These are phyloP conservation scores for Asteroscopus sphinx DNA, from an alignment of 2,888 invertebrate genomes.

Conservation along the genomic window DNA sequence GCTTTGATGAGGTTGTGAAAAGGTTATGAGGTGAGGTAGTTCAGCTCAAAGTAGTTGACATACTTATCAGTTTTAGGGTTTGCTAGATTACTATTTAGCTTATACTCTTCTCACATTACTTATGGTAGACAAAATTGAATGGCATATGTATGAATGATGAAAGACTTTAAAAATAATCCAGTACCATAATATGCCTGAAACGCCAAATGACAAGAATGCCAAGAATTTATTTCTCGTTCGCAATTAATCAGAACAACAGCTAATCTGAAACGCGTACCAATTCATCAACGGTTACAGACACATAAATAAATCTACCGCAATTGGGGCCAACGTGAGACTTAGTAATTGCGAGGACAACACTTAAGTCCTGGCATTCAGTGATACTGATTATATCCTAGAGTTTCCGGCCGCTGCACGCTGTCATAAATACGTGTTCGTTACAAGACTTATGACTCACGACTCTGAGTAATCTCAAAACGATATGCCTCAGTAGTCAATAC, in stretches of 20 bases:
- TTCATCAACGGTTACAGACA: constrained; percentile 41
- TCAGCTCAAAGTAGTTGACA: constrained; percentile 24
- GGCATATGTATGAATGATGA: neutral
- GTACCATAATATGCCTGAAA: neutral
- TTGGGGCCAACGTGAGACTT: constrained; percentile 49
- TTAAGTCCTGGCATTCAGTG: constrained; percentile 47
- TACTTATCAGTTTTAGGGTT: constrained; percentile 28
- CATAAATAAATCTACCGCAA: constrained; percentile 51
- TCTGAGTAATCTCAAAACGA: constrained; percentile 70
- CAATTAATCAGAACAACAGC: constrained; percentile 29
- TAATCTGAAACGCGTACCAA: constrained; percentile 45
- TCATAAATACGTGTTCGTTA: constrained; percentile 70
- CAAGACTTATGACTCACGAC: constrained; percentile 75
- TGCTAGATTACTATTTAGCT: neutral
- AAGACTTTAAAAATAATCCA: constrained; percentile 1
- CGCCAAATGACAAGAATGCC: neutral
- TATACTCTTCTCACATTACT: neutral
- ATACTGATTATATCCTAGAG: constrained; percentile 57
- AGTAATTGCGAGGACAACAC: constrained; percentile 51
- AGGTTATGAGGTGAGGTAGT: constrained; percentile 35
- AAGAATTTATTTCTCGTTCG: constrained; percentile 7
- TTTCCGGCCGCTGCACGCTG: constrained; percentile 77
- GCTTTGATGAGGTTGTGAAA: constrained; percentile 39
- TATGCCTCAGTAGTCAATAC: constrained; percentile 48
- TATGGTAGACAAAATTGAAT: neutral